A percentile compares a stretch with the other conserved stretches of the same genome.
phyloP scores from a whole-genome alignment of 1,140 invertebrate genomes.

The Drosophila albomicans region DNA sequence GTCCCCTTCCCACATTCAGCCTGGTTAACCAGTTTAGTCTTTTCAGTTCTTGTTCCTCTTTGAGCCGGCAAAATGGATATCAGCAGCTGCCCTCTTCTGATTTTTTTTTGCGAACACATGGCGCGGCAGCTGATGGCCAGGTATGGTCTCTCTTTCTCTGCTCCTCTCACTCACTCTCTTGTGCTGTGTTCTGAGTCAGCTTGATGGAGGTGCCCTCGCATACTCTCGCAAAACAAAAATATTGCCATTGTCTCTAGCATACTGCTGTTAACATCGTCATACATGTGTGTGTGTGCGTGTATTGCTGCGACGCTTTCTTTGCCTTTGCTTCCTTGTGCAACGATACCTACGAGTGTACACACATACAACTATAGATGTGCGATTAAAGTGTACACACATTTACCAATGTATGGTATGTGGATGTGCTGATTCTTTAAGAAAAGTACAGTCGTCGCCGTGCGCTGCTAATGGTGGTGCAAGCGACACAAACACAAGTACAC shows the following conservation, averaged over 20 bases:
- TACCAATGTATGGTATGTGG: constrained; percentile 13
- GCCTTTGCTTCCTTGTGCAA: constrained; percentile 59
- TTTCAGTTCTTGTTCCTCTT: constrained; percentile 28
- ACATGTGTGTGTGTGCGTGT: constrained; percentile 14
- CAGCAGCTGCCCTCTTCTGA: constrained; percentile 33
- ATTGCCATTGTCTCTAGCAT: constrained; percentile 61
- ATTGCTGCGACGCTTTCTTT: constrained; percentile 58
- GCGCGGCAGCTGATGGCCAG: constrained; percentile 49
- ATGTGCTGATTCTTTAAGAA: constrained; percentile 41
- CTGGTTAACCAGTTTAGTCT: constrained; percentile 33
- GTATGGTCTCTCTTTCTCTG: neutral
- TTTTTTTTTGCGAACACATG: constrained; percentile 51
- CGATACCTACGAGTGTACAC: constrained; percentile 41
- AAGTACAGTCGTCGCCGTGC: constrained; percentile 69
- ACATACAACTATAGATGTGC: constrained; percentile 33
- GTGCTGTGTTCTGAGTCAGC: constrained; percentile 42
- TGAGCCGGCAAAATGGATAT: constrained; percentile 40
- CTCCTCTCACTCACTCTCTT: constrained; percentile 26
- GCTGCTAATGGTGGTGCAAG: constrained; percentile 70
- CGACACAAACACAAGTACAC: constrained; percentile 41
- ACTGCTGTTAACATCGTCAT: neutral
- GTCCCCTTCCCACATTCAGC: neutral
- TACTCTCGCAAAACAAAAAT: constrained; percentile 51
- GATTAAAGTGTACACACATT: constrained; percentile 31
- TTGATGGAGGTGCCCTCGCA: constrained; percentile 32